Conservation (phyloP, 1,140 invertebrate species). For the Dufourea novaeangliae region DNA sequence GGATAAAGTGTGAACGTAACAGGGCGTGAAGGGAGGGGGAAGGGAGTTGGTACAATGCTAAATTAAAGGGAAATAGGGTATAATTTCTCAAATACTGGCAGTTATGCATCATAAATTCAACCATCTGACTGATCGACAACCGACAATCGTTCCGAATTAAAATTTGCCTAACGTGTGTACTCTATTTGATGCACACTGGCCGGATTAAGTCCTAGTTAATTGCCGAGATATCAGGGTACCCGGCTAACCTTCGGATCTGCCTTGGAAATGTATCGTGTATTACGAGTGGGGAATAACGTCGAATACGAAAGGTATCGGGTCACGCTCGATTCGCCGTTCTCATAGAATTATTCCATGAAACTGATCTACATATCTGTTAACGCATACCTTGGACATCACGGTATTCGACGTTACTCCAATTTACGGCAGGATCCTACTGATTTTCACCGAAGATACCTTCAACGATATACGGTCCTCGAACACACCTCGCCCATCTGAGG, state of each 20-base stretch:
- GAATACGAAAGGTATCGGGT: too few relatives aligned
- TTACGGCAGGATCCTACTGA: too few relatives aligned
- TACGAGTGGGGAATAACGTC: too few relatives aligned
- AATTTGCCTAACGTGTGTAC: conserved; percentile 25
- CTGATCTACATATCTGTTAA: too few relatives aligned
- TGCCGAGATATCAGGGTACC: not conserved
- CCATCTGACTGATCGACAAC: conserved; percentile 14
- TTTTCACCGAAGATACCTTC: too few relatives aligned
- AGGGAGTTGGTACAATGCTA: not conserved
- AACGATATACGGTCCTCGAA: too few relatives aligned
- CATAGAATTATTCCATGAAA: too few relatives aligned
- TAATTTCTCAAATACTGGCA: conserved; percentile 22
- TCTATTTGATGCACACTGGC: conserved; percentile 43
- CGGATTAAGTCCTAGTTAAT: conserved; percentile 23
- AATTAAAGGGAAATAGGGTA: not conserved
- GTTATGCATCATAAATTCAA: conserved; percentile 13
- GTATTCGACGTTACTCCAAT: too few relatives aligned
- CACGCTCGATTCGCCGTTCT: too few relatives aligned
- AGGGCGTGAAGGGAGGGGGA: not conserved
- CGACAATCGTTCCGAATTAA: conserved; percentile 34
- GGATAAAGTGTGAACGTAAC: conserved; percentile 7
- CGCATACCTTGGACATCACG: too few relatives aligned
- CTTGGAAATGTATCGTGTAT: not conserved
- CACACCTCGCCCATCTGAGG: too few relatives aligned
- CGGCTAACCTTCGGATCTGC: not conserved